Base-by-base conservation (phyloP, 2,888 invertebrate genomes). In the Napeogenes sylphis region DNA sequence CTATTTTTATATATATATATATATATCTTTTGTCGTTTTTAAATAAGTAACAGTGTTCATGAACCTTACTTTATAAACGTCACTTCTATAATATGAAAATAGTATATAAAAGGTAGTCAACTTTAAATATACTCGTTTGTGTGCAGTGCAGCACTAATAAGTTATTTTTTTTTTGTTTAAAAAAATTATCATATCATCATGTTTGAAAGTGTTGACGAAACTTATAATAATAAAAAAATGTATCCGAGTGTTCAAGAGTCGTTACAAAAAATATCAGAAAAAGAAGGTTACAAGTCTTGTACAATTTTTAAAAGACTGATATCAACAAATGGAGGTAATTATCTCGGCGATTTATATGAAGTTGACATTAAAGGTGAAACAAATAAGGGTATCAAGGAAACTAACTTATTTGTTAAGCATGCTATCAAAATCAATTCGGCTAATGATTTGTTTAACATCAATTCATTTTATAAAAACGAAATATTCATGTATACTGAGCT, bases 351-450 rank as follows among this genome's bases (percentile, higher is more conserved):
- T 4, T 61, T 84, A 2, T 78, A 73, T 56, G 79, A 78, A 72
- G 70, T 82, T 5, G 73, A 79, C 42, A 68, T 84, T 3, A 76
- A 73, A 69, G 85, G 82, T 8, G 66, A 71, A 70, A 80, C 82
- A 0, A 63, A 63, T 4, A 55, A 71, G 2, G 80, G 77, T 0
- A 58, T 69, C 0, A 79, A 80, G 66, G 78, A 79, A 68, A 73
- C 75, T 0, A 71, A 80, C 21, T 62, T 85, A 21, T 85, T 84
- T 57, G 64, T 82, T 2, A 85, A 85, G 68, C 70, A 71, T 4
- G 70, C 74, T 8, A 66, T 74, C 2, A 58, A 72, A 5, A 66
- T 69, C 14, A 63, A 71, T 13, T 55, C 68, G 46, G 12, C 75
- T 6, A 66, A 73, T 35, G 46, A 45, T 45, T 33, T 76, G 3